These are phyloP conservation scores for Bucorvus abyssinicus DNA, from an alignment of 2,797 vertebrate species.

Conservation along the genomic window DNA sequence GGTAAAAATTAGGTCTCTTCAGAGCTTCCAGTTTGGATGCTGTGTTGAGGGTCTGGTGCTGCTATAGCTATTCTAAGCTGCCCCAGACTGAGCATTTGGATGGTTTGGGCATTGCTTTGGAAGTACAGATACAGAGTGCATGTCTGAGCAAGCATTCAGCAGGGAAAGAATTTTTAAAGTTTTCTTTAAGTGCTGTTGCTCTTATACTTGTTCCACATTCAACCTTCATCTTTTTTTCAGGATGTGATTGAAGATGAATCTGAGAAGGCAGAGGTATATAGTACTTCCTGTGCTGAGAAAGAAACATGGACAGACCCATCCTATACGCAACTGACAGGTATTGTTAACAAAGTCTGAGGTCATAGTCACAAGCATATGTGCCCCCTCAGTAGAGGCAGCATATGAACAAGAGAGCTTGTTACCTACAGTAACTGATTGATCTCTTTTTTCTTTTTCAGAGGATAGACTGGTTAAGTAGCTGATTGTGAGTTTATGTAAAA, in stretches of 20 bases:
- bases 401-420: not conserved
- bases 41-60: not conserved
- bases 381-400: not conserved
- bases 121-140: not conserved
- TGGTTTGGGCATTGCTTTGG: not conserved
- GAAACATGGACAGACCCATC: not conserved
- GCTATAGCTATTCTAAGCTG: not conserved
- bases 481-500: not conserved
- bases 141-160: not conserved
- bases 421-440: not conserved
- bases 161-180: not conserved
- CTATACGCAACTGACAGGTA: not conserved
- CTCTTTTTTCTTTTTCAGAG: not conserved
- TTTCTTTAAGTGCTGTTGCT: not conserved
- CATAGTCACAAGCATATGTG: not conserved
- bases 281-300: not conserved
- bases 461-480: not conserved
- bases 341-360: not conserved
- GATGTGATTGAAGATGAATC: not conserved
- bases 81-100: not conserved
- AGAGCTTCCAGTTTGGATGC: not conserved
- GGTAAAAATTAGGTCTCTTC: not conserved
- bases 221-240: not conserved
- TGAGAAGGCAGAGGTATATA: not conserved
- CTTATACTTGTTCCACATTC: not conserved